Percentiles rank a stretch among this genome's conserved stretches.
Evolutionary conservation across 2,888 invertebrate species (phyloP).

Genomic region (Cerceris ruficornis): DNA sequence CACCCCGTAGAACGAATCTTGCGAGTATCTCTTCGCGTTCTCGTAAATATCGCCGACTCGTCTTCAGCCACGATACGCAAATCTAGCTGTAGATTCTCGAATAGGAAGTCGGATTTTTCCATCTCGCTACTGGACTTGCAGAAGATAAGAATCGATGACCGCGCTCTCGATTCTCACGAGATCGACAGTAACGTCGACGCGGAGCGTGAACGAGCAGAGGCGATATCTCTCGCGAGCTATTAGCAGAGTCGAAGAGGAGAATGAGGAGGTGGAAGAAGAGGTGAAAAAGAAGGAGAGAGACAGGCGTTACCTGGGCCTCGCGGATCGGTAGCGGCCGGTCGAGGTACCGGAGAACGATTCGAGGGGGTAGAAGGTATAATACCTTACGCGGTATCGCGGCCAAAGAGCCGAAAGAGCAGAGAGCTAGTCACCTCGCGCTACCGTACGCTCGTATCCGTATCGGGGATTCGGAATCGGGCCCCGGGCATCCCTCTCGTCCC

Average conservation of each 20-base stretch:
- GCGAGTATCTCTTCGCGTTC: slow-evolving; percentile 51
- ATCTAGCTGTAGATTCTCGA: slow-evolving; percentile 2
- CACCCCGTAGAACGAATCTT: slow-evolving; percentile 58
- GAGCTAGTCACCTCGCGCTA: slow-evolving; percentile 57
- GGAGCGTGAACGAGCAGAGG: neutral
- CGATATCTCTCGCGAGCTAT: neutral
- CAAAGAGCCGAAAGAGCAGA: slow-evolving; percentile 27
- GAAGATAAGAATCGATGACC: too few species aligned
- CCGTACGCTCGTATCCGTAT: slow-evolving; percentile 67
- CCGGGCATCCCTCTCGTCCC: slow-evolving; percentile 15
- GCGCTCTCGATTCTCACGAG: too few species aligned
- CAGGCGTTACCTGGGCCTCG: neutral
- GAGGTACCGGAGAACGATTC: neutral
- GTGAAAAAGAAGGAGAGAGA: neutral
- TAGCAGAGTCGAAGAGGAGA: neutral
- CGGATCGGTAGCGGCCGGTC: slow-evolving; percentile 4
- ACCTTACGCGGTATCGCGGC: slow-evolving; percentile 11
- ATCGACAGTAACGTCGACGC: too few species aligned
- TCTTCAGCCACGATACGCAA: neutral
- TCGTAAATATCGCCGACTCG: slow-evolving; percentile 25
- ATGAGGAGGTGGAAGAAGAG: neutral
- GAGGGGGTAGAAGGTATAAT: neutral
- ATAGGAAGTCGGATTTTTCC: slow-evolving; percentile 17
- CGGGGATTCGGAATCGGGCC: slow-evolving; percentile 64
- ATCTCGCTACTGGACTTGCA: neutral